These are phyloP conservation scores for Engystomops pustulosus DNA, from an alignment of 2,113 vertebrate species.

Conservation along the genomic window DNA sequence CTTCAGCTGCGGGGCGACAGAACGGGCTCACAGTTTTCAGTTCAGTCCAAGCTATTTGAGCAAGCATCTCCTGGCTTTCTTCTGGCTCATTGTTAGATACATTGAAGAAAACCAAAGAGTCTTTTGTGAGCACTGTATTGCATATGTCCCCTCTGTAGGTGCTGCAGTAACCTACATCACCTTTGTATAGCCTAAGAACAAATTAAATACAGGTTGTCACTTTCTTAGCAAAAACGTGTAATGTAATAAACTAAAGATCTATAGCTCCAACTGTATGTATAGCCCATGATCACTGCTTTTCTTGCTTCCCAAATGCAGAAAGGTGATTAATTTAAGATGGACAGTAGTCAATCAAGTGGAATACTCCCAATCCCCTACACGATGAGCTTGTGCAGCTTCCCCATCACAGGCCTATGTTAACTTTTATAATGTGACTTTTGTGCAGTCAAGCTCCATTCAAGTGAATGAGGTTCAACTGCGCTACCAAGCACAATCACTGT, in stretches of 20 bases:
- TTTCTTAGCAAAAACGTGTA: not conserved
- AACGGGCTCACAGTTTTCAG: conserved; percentile 80
- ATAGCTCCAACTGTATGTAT: too few species aligned
- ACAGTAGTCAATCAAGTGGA: too few species aligned
- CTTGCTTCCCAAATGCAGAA: too few species aligned
- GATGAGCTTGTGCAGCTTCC: too few species aligned
- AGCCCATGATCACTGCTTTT: too few species aligned
- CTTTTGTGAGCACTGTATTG: conserved; percentile 72
- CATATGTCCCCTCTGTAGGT: conserved; percentile 90
- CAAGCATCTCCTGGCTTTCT: conserved; percentile 88
- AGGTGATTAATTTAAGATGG: too few species aligned
- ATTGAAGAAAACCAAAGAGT: conserved; percentile 92
- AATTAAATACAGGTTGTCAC: not conserved
- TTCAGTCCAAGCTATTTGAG: conserved; percentile 82
- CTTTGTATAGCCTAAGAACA: conserved; percentile 84
- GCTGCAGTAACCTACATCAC: conserved; percentile 86
- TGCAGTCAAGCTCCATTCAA: too few species aligned
- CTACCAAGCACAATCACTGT: too few species aligned
- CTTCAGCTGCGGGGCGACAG: conserved; percentile 83
- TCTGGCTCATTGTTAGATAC: conserved; percentile 85
- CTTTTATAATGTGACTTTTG: too few species aligned
- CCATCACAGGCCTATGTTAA: too few species aligned
- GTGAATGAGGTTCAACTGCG: too few species aligned
- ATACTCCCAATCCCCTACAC: too few species aligned
- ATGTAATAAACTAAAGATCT: not conserved